phyloP scores from a whole-genome alignment of 2,888 invertebrate species.

The Caenorhabditis panamensis region DNA sequence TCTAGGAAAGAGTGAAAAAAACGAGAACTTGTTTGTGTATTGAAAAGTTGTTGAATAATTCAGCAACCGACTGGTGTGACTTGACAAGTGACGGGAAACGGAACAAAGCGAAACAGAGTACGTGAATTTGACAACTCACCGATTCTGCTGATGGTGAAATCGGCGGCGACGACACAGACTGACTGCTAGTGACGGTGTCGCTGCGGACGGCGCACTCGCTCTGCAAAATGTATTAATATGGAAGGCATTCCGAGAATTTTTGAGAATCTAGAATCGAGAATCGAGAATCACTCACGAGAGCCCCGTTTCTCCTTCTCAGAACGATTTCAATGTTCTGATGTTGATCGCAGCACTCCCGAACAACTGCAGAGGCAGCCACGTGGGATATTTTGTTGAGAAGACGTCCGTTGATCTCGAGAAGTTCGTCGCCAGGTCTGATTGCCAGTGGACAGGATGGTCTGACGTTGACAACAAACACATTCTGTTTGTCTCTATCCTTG shows the following conservation, averaged over 20 bases:
- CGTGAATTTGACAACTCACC: constrained; percentile 52
- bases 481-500: constrained; percentile 84
- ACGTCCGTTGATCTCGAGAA: constrained; percentile 95
- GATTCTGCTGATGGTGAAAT: constrained; percentile 42
- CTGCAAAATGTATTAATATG: constrained; percentile 48
- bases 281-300: constrained; percentile 58
- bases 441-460: constrained; percentile 89
- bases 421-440: constrained; percentile 93
- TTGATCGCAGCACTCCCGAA: constrained; percentile 85
- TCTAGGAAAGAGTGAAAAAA: constrained; percentile 3
- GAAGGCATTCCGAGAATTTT: not conserved
- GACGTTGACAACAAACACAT: constrained; percentile 95
- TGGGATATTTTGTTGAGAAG: constrained; percentile 95
- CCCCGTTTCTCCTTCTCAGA: constrained; percentile 64
- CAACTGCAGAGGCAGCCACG: constrained; percentile 95
- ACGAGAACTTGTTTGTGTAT: constrained; percentile 49
- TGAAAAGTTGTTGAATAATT: constrained; percentile 57
- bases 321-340: constrained; percentile 72
- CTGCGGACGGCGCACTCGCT: constrained; percentile 65
- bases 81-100: not conserved
- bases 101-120: constrained; percentile 5
- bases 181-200: constrained; percentile 55
- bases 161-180: constrained; percentile 38
- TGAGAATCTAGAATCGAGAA: too few relatives aligned
- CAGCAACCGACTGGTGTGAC: constrained; percentile 38